Base-by-base conservation (phyloP, 1,140 invertebrate genomes). In the Teleogryllus occipitalis region DNA sequence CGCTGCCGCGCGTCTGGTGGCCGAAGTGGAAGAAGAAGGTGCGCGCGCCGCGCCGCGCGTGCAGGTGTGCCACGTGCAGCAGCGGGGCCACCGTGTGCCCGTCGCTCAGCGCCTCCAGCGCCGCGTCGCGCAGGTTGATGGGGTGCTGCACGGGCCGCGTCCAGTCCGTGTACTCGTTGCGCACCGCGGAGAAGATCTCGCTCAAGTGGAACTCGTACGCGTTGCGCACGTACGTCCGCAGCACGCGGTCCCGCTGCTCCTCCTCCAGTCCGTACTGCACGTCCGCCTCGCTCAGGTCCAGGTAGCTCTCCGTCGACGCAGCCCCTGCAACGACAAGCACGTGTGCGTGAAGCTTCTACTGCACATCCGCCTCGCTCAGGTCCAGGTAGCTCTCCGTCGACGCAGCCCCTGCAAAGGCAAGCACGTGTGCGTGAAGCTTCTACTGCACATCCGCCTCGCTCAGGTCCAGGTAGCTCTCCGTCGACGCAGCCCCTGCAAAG, bases 131-230 rank as follows among this genome's bases (percentile, higher is more conserved):
- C 75, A 94, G 90, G 84, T 93, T 94, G 83, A 95, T 93, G 0
- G 95, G 94, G 84, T 96, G 94, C 78, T 93, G 90, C 47, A 93
- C 94, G 7, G 94, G 92, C 82, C 95, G 93, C 84, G 94, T 93
- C 95, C 95, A 97, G 86, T 97, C 94, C 49, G 95, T 96, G 87
- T 98, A 98, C 85, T 97, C 95, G 87, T 97, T 97, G 47, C 94
- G 88, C 14, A 98, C 91, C 10, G 96, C 95, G 46, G 95, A 92
- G 84, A 95, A 96, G 80, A 98, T 97, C 86, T 98, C 96, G 87
- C 96, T 96, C 82, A 96, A 89, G 85, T 97, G 96, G 85, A 93
- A 96, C 46, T 92, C 89, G 88, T 93, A 96, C 47, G 94, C 90
- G 88, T 97, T 98, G 81, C 96, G 88, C 48, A 94, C 91, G 85